phyloP scores from a whole-genome alignment of 2,113 vertebrate genomes.

The Planiliza haematocheilus region DNA sequence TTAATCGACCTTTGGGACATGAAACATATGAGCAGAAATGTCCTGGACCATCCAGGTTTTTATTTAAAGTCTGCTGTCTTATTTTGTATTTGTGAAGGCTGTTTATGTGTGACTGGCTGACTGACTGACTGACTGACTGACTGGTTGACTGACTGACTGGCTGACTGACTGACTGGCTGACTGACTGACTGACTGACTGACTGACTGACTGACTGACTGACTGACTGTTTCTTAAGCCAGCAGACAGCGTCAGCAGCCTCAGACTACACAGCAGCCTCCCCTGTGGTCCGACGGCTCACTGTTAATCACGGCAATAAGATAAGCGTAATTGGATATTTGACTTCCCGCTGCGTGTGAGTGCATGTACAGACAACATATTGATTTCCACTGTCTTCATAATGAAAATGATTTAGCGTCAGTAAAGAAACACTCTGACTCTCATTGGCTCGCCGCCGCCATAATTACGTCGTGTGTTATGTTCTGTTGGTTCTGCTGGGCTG shows the following conservation, averaged over 20 bases:
- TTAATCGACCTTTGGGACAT: too few species aligned
- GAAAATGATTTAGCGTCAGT: constrained; percentile 72
- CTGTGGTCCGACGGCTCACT: constrained; percentile 55
- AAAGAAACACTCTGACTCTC: constrained; percentile 42
- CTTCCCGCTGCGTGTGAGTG: constrained; percentile 49
- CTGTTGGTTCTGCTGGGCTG: constrained; percentile 56
- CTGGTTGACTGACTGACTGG: too few species aligned
- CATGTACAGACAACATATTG: constrained; percentile 71
- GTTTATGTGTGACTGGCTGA: too few species aligned
- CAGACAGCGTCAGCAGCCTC: background rate
- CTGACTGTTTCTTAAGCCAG: background rate
- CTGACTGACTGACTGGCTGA: too few species aligned
- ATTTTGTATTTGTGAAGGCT: too few species aligned
- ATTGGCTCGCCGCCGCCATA: constrained; percentile 49
- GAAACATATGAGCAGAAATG: too few species aligned
- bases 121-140: too few species aligned
- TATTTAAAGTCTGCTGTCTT: too few species aligned
- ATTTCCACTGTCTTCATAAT: constrained; percentile 72
- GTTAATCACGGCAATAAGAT: constrained; percentile 69
- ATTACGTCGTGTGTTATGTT: constrained; percentile 50
- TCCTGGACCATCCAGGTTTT: too few species aligned
- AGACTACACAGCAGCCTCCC: constrained; percentile 7
- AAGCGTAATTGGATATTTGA: constrained; percentile 73
- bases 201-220: too few species aligned
- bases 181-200: too few species aligned